phyloP scores from a whole-genome alignment of 2,797 vertebrate genomes.

The Chelmon rostratus region DNA sequence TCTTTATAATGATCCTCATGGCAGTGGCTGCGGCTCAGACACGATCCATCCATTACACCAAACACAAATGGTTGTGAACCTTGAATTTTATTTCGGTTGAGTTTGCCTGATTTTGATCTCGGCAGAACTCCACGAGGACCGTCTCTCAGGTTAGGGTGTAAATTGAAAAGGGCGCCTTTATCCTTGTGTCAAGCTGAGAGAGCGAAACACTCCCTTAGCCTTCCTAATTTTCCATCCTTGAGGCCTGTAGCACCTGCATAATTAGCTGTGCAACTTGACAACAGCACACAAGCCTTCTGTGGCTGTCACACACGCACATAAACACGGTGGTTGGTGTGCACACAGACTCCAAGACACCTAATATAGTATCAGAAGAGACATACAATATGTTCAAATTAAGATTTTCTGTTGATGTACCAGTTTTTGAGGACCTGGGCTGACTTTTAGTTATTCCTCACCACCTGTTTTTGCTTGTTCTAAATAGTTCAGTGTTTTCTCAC shows the following conservation, averaged over 20 bases:
- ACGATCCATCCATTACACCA: background rate
- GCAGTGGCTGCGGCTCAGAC: slow-evolving; percentile 8
- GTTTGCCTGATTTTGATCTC: slow-evolving; percentile 5
- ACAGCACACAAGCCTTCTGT: slow-evolving; percentile 14
- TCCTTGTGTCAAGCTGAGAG: slow-evolving; percentile 43
- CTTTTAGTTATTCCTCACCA: slow-evolving; percentile 45
- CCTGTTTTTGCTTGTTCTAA: slow-evolving; percentile 60
- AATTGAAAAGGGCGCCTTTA: slow-evolving; percentile 50
- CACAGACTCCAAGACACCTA: background rate
- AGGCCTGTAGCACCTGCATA: slow-evolving; percentile 53
- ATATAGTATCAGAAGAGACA: slow-evolving; percentile 1
- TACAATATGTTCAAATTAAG: slow-evolving; percentile 17
- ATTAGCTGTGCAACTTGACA: slow-evolving; percentile 58
- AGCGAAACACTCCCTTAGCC: slow-evolving; percentile 42
- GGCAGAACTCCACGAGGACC: slow-evolving; percentile 6
- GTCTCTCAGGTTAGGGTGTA: slow-evolving; percentile 48
- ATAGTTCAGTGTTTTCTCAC: slow-evolving; percentile 70
- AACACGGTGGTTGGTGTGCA: background rate
- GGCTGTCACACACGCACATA: background rate
- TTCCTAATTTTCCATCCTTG: slow-evolving; percentile 32
- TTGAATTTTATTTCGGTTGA: background rate
- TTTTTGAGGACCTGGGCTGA: slow-evolving; percentile 43
- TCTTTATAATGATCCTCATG: slow-evolving; percentile 25
- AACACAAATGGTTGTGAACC: background rate
- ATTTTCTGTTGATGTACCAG: slow-evolving; percentile 49